A percentile compares a stretch with the other conserved stretches of the same genome.
Conservation (phyloP, 1,140 invertebrate species). For the Eubasilissa regina region DNA sequence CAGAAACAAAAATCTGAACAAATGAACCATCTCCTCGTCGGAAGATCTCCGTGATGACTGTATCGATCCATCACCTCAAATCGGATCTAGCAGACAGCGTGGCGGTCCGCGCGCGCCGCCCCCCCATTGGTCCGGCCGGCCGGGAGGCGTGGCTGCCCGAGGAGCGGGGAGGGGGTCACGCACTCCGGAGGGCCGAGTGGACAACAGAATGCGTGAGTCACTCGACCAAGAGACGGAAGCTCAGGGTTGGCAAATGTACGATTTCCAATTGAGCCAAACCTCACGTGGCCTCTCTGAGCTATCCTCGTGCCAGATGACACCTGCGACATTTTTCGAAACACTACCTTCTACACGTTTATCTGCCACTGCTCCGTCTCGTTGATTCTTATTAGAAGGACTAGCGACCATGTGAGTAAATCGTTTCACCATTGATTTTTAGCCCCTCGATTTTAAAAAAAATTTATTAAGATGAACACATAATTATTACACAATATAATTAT, state of each 20-base stretch:
- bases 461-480: too few species aligned
- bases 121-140: slow-evolving; percentile 1
- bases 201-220: slow-evolving; percentile 18
- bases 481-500: too few species aligned
- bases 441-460: too few species aligned
- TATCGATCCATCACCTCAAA: slow-evolving; percentile 28
- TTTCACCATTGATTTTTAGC: too few species aligned
- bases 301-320: too few species aligned
- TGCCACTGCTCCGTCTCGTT: too few species aligned
- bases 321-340: too few species aligned
- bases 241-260: neutral
- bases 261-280: too few species aligned
- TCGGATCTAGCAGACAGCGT: slow-evolving; percentile 42
- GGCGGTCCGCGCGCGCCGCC: slow-evolving; percentile 16
- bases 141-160: slow-evolving; percentile 1
- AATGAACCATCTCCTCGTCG: neutral
- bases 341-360: too few species aligned
- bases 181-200: slow-evolving; percentile 7
- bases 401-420: too few species aligned
- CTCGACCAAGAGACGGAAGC: neutral
- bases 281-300: too few species aligned
- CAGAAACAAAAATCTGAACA: neutral
- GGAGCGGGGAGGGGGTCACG: slow-evolving; percentile 15
- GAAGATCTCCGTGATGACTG: neutral
- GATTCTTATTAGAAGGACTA: too few species aligned